Conservation (phyloP, 2,888 invertebrate genomes). For the Crepidodera aurea region DNA sequence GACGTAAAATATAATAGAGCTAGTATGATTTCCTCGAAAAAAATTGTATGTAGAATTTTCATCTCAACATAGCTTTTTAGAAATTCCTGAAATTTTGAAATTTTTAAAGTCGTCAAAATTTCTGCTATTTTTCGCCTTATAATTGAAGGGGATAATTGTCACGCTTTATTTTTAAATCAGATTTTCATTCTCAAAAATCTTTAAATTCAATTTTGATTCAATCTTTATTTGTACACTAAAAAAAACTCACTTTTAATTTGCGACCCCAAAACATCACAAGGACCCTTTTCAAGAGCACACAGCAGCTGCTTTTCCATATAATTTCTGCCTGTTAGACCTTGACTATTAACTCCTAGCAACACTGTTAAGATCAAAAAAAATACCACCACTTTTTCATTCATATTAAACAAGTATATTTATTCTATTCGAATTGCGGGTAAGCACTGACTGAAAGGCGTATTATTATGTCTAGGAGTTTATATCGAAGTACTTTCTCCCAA, state of each 20-base stretch:
- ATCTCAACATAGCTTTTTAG: too few relatives aligned
- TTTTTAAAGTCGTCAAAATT: too few relatives aligned
- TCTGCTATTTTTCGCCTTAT: too few relatives aligned
- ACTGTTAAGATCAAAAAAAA: background rate
- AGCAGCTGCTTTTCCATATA: slow-evolving; percentile 63
- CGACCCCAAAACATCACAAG: slow-evolving; percentile 68
- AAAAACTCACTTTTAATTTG: slow-evolving; percentile 70
- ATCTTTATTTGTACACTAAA: too few relatives aligned
- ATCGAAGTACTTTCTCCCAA: slow-evolving; percentile 4
- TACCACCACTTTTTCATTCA: background rate
- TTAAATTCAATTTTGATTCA: too few relatives aligned
- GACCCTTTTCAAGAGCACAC: slow-evolving; percentile 67
- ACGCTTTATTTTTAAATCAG: too few relatives aligned
- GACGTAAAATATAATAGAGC: too few relatives aligned
- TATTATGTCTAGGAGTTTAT: background rate
- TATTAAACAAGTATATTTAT: background rate
- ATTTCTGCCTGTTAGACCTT: slow-evolving; percentile 46
- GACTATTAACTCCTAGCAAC: slow-evolving; percentile 23
- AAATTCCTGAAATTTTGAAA: too few relatives aligned
- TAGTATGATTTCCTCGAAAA: too few relatives aligned
- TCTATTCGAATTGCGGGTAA: background rate
- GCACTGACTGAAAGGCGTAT: background rate
- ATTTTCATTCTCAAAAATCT: too few relatives aligned
- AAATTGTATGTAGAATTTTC: too few relatives aligned
- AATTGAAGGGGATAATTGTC: too few relatives aligned